A percentile compares a stretch with the other conserved stretches of the same genome.
phyloP scores from a whole-genome alignment of 2,113 vertebrate genomes.

The Coryphaenoides rupestris region DNA sequence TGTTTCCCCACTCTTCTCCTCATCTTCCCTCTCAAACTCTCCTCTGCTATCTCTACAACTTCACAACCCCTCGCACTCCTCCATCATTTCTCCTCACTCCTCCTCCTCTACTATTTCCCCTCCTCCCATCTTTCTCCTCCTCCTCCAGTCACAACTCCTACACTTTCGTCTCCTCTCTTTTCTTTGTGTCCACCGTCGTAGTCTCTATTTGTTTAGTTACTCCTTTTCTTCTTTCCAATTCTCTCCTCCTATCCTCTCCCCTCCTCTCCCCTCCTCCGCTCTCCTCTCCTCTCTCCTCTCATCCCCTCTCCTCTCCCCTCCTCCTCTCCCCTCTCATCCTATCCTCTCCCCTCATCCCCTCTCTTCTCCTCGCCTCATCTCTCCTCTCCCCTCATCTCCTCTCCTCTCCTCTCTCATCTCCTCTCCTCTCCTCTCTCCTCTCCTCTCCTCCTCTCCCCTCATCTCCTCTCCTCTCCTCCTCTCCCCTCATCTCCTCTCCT shows the following conservation, averaged over 20 bases:
- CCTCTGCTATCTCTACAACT: background rate
- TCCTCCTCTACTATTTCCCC: constrained; percentile 23
- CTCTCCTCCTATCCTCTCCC: background rate
- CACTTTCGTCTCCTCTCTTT: background rate
- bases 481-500: background rate
- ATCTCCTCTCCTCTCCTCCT: constrained; percentile 7
- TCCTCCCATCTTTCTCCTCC: constrained; percentile 22
- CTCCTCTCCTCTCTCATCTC: background rate
- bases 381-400: background rate
- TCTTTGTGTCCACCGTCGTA: too few species aligned
- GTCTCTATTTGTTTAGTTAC: too few species aligned
- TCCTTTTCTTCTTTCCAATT: background rate
- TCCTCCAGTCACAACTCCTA: background rate
- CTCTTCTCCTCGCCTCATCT: background rate
- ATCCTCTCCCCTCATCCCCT: background rate
- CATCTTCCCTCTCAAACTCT: too few species aligned
- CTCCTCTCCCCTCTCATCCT: constrained; percentile 13
- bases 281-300: background rate
- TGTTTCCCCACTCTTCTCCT: background rate
- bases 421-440: background rate
- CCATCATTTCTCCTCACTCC: constrained; percentile 37
- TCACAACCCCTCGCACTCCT: constrained; percentile 3
- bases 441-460: background rate
- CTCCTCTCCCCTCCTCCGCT: background rate
- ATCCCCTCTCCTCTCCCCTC: constrained; percentile 10